Evolutionary conservation across 1,140 invertebrate species (phyloP).

Genomic region (Penaeus vannamei): DNA sequence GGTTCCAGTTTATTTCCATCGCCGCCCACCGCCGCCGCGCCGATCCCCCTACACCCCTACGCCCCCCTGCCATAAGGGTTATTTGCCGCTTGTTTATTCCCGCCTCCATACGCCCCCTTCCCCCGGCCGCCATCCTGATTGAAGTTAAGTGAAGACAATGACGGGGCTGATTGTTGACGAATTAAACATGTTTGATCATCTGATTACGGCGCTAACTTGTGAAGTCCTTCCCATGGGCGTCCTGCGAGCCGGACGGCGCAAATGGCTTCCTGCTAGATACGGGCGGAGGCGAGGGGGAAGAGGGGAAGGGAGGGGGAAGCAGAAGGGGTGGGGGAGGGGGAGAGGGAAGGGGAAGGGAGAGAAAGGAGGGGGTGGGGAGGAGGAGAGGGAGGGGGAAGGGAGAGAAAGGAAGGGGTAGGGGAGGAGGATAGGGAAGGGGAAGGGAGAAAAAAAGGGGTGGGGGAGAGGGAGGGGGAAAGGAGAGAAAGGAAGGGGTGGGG

Average conservation of each 20-base stretch:
- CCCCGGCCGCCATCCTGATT: constrained; percentile 34
- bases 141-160: constrained; percentile 57
- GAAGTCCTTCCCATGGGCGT: constrained; percentile 27
- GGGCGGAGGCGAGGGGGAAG: not conserved
- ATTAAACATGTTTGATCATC: constrained; percentile 61
- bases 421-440: too few species aligned
- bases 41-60: not conserved
- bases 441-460: too few species aligned
- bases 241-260: not conserved
- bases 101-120: constrained; percentile 17
- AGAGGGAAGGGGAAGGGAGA: not conserved
- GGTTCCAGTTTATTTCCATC: constrained; percentile 3
- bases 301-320: too few species aligned
- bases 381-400: too few species aligned
- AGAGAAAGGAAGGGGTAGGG: too few species aligned
- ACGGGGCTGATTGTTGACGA: constrained; percentile 55
- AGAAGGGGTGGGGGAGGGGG: not conserved
- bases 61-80: not conserved
- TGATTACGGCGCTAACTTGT: constrained; percentile 56
- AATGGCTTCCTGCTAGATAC: not conserved
- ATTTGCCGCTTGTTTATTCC: constrained; percentile 51
- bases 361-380: too few species aligned
- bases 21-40: not conserved
- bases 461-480: too few species aligned
- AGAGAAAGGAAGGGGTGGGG: too few species aligned